A percentile compares a stretch with the other conserved stretches of the same genome.
These are phyloP conservation scores for Sebastes schlegelii DNA, from an alignment of 2,113 vertebrate genomes.

Conservation along the genomic window DNA sequence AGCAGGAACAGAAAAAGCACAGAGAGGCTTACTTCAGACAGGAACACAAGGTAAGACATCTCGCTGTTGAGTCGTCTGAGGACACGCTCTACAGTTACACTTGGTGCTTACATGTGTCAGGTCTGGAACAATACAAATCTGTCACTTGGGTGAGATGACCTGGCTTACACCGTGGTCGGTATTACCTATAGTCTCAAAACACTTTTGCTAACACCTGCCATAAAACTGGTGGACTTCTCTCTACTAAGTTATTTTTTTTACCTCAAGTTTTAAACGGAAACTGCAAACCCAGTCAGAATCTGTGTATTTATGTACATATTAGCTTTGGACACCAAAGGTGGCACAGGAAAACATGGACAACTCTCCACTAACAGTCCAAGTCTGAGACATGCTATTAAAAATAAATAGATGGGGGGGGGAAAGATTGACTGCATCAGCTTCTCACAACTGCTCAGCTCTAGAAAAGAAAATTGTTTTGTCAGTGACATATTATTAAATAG, in stretches of 20 bases:
- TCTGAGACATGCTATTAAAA: constrained; percentile 1
- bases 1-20: constrained; percentile 24
- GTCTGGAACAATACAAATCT: constrained; percentile 1
- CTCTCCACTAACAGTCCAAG: background rate
- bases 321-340: background rate
- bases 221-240: background rate
- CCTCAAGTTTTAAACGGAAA: background rate
- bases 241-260: background rate
- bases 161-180: background rate
- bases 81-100: background rate
- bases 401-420: background rate
- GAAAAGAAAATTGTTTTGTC: background rate
- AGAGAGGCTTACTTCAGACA: constrained; percentile 9
- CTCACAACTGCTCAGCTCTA: background rate
- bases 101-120: background rate
- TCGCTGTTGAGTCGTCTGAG: background rate
- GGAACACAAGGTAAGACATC: constrained; percentile 18
- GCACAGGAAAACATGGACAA: background rate
- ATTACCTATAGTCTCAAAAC: background rate
- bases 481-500: background rate
- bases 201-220: background rate
- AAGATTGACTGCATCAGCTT: background rate
- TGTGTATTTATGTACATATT: background rate
- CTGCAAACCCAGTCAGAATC: background rate
- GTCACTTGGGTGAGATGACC: background rate